Evolutionary conservation across 2,888 invertebrate species (phyloP), one percentile per base, ranked within the genome.

Genomic region (Chrysina gloriosa): DNA sequence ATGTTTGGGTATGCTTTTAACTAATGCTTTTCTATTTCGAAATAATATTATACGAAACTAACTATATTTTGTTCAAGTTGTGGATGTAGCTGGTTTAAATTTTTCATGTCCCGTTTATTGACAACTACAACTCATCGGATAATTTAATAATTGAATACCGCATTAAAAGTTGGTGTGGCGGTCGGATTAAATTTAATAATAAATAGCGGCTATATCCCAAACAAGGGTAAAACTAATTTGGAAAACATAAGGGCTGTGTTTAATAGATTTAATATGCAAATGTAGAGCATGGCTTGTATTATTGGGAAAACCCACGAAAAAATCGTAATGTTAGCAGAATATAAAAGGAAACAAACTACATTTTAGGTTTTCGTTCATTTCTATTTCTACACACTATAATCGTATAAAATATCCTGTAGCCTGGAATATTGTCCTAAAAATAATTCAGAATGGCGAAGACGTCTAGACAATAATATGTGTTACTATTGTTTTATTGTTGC

Each of bases 141-240:
- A 42, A 61, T 42, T 61, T 61, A 61, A 61, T 61, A 61, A 61
- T 61, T 61, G 39, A 61, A 25, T 61, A 36, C 14, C 9, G 16
- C n/a, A 45, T 42, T 61, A 42, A 61, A 61, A 42, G 42, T 42
- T 45, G 39, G 29, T 34, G 16, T 42, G 16, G 42, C 45, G 58
- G 58, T 42, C 25, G 25, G 58, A 61, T 61, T 61, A 61, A 61
- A 61, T 61, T 61, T 61, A 61, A 61, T 61, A 61, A 61, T 61
- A 36, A 61, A 61, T 61, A 45, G 42, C 42, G 16, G 29, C 14
- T 61, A 23, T 61, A 36, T 61, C 16, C 27, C 9, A 25, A 61
- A 61, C 58, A 27, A 61, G 58, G 58, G 42, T 61, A 61, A 61
- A 61, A 61, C 45, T 61, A 61, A 61, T 61, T 45, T 42, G 42